Conservation (phyloP, 2,888 invertebrate genomes). For the Sthenelais limicola region DNA sequence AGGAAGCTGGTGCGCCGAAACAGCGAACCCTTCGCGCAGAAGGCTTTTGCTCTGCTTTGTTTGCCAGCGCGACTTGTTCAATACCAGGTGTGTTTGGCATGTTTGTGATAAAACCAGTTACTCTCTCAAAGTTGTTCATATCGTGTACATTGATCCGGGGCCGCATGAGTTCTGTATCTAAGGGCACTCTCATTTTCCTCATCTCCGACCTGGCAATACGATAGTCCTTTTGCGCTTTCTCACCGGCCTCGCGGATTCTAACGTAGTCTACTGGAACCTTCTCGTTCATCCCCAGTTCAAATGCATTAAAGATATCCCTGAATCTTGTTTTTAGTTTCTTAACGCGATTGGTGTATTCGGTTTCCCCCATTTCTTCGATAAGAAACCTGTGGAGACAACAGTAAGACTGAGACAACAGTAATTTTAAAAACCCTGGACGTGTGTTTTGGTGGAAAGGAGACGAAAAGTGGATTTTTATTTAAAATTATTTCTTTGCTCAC, state of each 20-base stretch:
- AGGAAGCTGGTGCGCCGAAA: no score
- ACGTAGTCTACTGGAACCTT: constrained; percentile 4
- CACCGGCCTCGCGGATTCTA: constrained; percentile 4
- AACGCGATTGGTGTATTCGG: not conserved
- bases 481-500: no score
- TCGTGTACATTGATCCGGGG: not conserved
- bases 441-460: no score
- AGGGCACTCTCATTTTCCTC: not conserved
- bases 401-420: no score
- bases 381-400: no score
- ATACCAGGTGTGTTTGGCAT: constrained; percentile 18
- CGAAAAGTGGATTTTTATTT: no score
- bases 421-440: no score
- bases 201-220: not conserved
- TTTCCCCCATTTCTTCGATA: constrained; percentile 7
- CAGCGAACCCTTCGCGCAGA: no score
- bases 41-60: constrained; percentile 19
- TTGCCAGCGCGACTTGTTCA: constrained; percentile 14
- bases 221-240: constrained; percentile 12
- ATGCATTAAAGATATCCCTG: constrained; percentile 7
- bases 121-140: not conserved
- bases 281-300: constrained; percentile 12
- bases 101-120: constrained; percentile 13
- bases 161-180: not conserved
- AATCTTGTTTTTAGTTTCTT: constrained; percentile 18